A percentile compares a stretch with the other conserved stretches of the same genome.
Conservation (phyloP, 2,888 invertebrate genomes). For the Hirtodrosophila alboralis region DNA sequence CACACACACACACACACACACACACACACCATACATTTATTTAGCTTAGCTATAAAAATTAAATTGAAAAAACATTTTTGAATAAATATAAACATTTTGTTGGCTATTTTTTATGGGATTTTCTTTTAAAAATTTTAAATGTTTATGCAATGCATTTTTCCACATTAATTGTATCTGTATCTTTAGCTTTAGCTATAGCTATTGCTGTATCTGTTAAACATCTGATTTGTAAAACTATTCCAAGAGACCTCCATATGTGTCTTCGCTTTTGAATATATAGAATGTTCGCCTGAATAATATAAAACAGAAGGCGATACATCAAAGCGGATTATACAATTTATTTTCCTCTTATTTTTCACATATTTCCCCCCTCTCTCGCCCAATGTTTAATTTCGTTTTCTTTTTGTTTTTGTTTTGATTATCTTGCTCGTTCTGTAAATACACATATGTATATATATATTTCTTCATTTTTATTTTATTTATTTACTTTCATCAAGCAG, state of each 20-base stretch:
- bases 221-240: constrained; percentile 53
- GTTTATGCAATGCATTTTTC: constrained; percentile 56
- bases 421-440: constrained; percentile 41
- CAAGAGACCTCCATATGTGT: constrained; percentile 38
- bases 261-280: constrained; percentile 55
- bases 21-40: constrained; percentile 53
- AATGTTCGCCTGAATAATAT: constrained; percentile 78
- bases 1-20: no score
- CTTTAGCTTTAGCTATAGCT: constrained; percentile 12
- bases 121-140: constrained; percentile 63
- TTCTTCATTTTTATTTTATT: constrained; percentile 77
- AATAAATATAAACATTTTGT: constrained; percentile 58
- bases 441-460: constrained; percentile 41
- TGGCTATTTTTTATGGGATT: constrained; percentile 44
- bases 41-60: constrained; percentile 65
- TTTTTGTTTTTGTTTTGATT: constrained; percentile 18
- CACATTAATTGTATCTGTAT: constrained; percentile 20
- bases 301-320: constrained; percentile 81
- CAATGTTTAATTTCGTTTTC: constrained; percentile 25
- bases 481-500: constrained; percentile 67
- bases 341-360: constrained; percentile 64
- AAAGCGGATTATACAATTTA: constrained; percentile 78
- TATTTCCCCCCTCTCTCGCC: constrained; percentile 1
- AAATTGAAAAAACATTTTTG: constrained; percentile 33
- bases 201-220: constrained; percentile 25